Base-by-base conservation (phyloP, 1,140 invertebrate genomes). In the Drosophila ficusphila region DNA sequence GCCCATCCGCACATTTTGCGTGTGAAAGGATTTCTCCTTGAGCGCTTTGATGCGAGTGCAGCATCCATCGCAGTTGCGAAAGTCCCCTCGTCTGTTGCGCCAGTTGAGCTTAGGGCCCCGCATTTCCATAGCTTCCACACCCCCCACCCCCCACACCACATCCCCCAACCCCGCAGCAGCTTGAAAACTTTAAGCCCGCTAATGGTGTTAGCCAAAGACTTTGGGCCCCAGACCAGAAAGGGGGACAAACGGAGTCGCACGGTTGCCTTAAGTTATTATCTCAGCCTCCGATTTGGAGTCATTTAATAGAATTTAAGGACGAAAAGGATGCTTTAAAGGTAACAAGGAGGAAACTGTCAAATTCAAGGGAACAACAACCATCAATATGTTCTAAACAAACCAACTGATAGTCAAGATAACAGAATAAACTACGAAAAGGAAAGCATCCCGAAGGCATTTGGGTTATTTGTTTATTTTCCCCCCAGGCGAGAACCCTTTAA, bases 21-120 rank as follows among this genome's bases (percentile, higher is more conserved):
- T 67, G 64, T 41, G 61, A 41, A 71, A 65, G 49, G 70, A 57
- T 53, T 74, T 77, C 34, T 56, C 82, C 76, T 76, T 79, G 79
- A 76, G 46, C 56, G 65, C 71, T 41, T 76, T 54, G 34, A 53
- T 64, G 69, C 41, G 57, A 46, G 47, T 64, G 23, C 23, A 44
- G 62, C 54, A 67, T 61, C 47, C 47, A 41, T 34, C 54, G 11
- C 44, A 42, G 31, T 14, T 14, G 34, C n/a, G 56, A 33, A 41
- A 33, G 14, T 39, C 51, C 33, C 18, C 18, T 8, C 38, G 70
- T 36, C 47, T 74, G 56, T 73, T 83, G 79, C 74, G 78, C 74
- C 53, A 69, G 62, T 78, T 78, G 49, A 71, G 42, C 68, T 39
- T 49, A 18, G 34, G 34, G 39, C 23, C 21, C 44, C 5, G 16